These are phyloP conservation scores for Portunus trituberculatus DNA, from an alignment of 1,140 invertebrate species.

Conservation along the genomic window DNA sequence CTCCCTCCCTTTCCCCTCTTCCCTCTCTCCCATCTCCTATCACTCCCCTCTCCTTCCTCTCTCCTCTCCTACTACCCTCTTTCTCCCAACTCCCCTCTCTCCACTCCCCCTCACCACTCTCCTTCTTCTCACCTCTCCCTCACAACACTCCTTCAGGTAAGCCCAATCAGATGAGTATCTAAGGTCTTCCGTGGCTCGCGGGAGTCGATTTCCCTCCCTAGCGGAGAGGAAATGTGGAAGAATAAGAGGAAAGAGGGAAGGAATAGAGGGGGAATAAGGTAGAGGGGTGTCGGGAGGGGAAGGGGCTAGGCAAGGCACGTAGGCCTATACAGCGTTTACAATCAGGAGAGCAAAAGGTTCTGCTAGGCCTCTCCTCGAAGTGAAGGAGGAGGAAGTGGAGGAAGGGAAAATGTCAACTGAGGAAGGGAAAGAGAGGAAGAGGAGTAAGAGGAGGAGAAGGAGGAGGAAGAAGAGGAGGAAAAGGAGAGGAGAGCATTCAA, in stretches of 20 bases:
- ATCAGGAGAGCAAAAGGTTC: slow-evolving; percentile 13
- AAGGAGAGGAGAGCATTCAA: not conserved
- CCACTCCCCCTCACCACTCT: not conserved
- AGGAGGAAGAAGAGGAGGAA: not conserved
- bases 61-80: not conserved
- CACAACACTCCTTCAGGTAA: not conserved
- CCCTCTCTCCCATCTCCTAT: not conserved
- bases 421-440: not conserved
- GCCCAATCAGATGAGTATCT: not conserved
- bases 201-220: slow-evolving; percentile 9
- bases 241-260: not conserved
- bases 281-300: too few relatives aligned
- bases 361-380: not conserved
- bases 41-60: not conserved
- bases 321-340: not conserved
- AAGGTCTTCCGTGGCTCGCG: not conserved
- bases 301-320: not conserved
- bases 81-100: not conserved
- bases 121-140: not conserved
- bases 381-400: not conserved
- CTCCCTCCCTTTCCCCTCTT: not conserved
- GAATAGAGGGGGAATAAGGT: not conserved
- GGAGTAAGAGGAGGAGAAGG: not conserved
- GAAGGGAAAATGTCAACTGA: not conserved
- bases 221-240: not conserved